Conservation (phyloP, 2,797 vertebrate genomes). For the Simalia tracyae region DNA sequence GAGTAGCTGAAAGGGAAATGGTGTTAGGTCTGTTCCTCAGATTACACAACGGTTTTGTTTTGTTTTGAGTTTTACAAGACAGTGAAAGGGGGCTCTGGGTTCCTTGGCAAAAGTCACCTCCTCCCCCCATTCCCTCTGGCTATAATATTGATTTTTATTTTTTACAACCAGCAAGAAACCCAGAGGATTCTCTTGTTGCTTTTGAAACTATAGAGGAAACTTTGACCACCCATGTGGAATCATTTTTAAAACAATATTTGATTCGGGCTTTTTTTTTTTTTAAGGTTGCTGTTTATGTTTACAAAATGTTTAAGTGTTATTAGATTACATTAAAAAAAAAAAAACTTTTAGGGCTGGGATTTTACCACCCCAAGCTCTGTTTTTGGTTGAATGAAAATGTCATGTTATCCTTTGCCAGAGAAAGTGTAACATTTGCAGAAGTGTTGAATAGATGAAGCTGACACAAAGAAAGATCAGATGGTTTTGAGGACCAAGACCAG, state of each 20-base stretch:
- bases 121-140: background rate
- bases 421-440: conserved; percentile 16
- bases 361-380: conserved; percentile 40
- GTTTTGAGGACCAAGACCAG: conserved; percentile 34
- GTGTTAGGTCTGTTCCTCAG: background rate
- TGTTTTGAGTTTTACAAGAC: background rate
- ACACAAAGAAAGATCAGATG: conserved; percentile 29
- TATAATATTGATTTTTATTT: background rate
- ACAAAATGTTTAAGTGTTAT: conserved; percentile 59
- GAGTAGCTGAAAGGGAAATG: background rate
- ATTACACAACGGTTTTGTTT: background rate
- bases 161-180: conserved; percentile 36
- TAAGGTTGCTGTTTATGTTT: conserved; percentile 59
- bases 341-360: conserved; percentile 2
- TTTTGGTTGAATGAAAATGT: background rate
- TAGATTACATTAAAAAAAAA: conserved; percentile 28
- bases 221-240: background rate
- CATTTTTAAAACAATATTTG: conserved; percentile 10
- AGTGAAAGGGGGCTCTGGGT: background rate
- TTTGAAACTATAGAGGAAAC: conserved; percentile 35
- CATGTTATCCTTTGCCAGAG: background rate
- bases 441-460: conserved; percentile 23
- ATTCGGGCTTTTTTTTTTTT: conserved; percentile 56
- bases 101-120: background rate
- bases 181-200: conserved; percentile 21